Evolutionary conservation across 2,888 invertebrate genomes (phyloP), one percentile per base, ranked within the genome.

Genomic region (Apodemia zela): DNA sequence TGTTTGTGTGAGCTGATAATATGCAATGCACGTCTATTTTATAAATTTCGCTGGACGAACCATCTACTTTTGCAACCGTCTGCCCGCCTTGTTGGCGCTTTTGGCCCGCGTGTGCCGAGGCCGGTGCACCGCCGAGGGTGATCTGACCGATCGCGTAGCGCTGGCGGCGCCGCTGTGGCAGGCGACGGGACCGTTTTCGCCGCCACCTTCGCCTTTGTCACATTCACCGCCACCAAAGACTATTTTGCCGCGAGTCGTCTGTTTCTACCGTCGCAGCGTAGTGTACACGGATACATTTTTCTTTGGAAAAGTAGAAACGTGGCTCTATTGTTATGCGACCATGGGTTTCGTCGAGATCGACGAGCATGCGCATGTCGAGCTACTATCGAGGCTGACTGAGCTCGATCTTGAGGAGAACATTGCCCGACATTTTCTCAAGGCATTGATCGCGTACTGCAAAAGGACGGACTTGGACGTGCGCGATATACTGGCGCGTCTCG

Each of bases 41-140:
- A 35, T 29, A 59, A 59, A 59, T 59, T 59, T 59, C 59, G 59
- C 59, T 15, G 59, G 59, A 59, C 59, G 59, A 29, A 35, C 38
- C 33, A 35, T 59, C 11, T 59, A 59, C 35, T 59, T 59, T 35
- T 59, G 59, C 59, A 17, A 59, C 59, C 29, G 18, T 29, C 38
- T 59, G 35, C 59, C 59, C 38, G 59, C 35, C 38, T 17, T 59
- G 17, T 35, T 59, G 59, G 29, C 10, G 59, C 11, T 35, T 6
- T 59, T 59, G 59, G 59, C 59, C 17, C 59, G 59, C n/a, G n/a
- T n/a, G n/a, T n/a, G n/a, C n/a, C n/a, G n/a, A n/a, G n/a, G n/a
- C n/a, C n/a, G n/a, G n/a, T n/a, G n/a, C n/a, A n/a, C n/a, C n/a
- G n/a, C n/a, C n/a, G n/a, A n/a, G n/a, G n/a, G n/a, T n/a, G n/a